Percentiles rank a stretch among this genome's conserved stretches.
phyloP scores from a whole-genome alignment of 23 tunicate genomes.

The Trididemnum nubilum region DNA sequence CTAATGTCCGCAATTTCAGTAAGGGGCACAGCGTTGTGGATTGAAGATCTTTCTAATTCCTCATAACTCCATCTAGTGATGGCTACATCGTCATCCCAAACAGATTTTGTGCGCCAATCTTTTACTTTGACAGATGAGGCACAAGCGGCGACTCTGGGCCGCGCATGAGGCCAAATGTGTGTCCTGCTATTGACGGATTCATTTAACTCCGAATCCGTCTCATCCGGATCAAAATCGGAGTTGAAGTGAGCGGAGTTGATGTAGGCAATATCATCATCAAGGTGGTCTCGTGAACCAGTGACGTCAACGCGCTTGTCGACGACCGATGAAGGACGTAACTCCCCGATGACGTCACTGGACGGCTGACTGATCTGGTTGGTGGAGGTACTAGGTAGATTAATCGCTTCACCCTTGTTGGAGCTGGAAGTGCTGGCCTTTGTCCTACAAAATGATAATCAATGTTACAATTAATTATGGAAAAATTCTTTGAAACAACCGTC shows the following conservation, averaged over 20 bases:
- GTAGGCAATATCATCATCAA: conserved; percentile 22
- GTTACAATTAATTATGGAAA: no score
- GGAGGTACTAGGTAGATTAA: no score
- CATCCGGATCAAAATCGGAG: conserved; percentile 52
- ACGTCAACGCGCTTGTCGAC: conserved; percentile 81
- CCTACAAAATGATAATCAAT: no score
- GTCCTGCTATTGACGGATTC: conserved; percentile 66
- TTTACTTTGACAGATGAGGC: conserved; percentile 7
- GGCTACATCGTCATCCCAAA: background rate
- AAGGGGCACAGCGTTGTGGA: background rate
- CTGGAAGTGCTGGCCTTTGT: no score
- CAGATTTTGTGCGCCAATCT: no score
- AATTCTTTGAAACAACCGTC: no score
- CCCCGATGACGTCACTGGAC: conserved; percentile 32
- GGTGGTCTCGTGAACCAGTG: conserved; percentile 41
- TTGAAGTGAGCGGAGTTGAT: conserved; percentile 9
- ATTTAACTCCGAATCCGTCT: conserved; percentile 73
- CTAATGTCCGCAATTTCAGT: background rate
- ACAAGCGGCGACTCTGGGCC: background rate
- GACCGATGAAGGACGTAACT: conserved; percentile 51
- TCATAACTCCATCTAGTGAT: no score
- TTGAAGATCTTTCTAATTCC: background rate
- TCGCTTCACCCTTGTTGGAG: no score
- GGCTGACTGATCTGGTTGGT: conserved; percentile 15
- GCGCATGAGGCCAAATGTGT: conserved; percentile 42